Percentiles rank a stretch among this genome's conserved stretches.
Conservation (phyloP, 2,797 vertebrate species). For the Anguilla megastoma region DNA sequence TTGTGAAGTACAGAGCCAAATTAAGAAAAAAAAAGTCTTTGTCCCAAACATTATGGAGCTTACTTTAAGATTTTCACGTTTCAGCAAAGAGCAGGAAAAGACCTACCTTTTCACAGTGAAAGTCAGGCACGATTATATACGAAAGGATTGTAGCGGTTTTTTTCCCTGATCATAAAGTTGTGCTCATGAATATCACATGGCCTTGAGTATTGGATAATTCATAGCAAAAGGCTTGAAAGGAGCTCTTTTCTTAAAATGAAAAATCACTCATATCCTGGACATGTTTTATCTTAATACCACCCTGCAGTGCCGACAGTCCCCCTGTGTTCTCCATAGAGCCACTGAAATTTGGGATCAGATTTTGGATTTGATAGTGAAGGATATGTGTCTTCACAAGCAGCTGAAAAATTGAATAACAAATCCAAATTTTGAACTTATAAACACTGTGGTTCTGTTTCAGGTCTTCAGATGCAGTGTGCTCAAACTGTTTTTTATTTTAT, state of each 20-base stretch:
- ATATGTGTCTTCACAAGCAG: not conserved
- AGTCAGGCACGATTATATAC: not conserved
- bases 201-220: not conserved
- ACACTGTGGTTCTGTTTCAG: not conserved
- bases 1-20: too few species aligned
- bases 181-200: not conserved
- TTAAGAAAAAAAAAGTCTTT: too few species aligned
- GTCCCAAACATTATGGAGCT: too few species aligned
- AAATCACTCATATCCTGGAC: constrained; percentile 13
- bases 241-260: not conserved
- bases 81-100: not conserved
- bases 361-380: not conserved
- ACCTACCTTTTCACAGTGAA: too few species aligned
- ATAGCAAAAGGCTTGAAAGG: not conserved
- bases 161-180: not conserved
- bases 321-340: not conserved
- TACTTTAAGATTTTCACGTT: not conserved
- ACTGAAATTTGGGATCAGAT: not conserved
- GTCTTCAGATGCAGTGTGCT: not conserved
- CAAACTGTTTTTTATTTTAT: not conserved
- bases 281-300: not conserved
- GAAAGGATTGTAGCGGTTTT: not conserved
- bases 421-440: not conserved
- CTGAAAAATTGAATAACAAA: not conserved
- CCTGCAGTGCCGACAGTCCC: not conserved